Base-by-base conservation (phyloP, 2,113 vertebrate species). In the Paedocypris sp. region DNA sequence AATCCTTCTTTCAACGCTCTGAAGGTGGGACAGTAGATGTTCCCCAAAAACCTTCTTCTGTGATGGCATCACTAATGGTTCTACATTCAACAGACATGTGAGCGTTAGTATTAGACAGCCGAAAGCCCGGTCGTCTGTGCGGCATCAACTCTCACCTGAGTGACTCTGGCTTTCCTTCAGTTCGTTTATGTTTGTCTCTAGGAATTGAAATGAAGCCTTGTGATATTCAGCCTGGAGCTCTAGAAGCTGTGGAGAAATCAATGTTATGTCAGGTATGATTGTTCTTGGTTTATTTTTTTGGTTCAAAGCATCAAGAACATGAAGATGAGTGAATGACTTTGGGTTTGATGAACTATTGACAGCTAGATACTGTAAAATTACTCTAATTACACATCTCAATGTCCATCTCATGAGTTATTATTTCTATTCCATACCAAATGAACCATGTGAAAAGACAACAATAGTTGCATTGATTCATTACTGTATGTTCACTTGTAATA, bases 161-260 rank as follows among this genome's bases (percentile, higher is more conserved):
- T 80, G 76, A 45, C 64, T 75, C 58, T 87, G 80, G 60, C 82
- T 89, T 65, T 93, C 90, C 68, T 82, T 94, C 43, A 98, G 82
- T 67, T 94, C 93, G 0, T 70, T 81, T 64, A 98, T 85, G 60
- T 86, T 87, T 0, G 76, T 79, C 38, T 91, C 82, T 67, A 99
- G 77, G 0, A 89, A 91, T 28, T 73, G 83, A 32, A 90, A 78
- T 0, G 94, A 98, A 16, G 78, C 75, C 60, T 81, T 89, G 66
- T 99, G 92, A 72, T 93, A 92, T 9, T 93, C 88, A 2, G 93
- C 89, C 64, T 98, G 95, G 18, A 96, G 88, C 74, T 98, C 93
- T 32, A 99, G 73, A 31, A 99, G 82, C 95, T 99, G 75, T 6
- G 64, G 1, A 20, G 50, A 68, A 7, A 19, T 12, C 32, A 38